A percentile compares a stretch with the other conserved stretches of the same genome.
Evolutionary conservation across 37 sponge, comb jelly and placozoan species (phyloP).

Genomic region (Bolinopsis microptera): DNA sequence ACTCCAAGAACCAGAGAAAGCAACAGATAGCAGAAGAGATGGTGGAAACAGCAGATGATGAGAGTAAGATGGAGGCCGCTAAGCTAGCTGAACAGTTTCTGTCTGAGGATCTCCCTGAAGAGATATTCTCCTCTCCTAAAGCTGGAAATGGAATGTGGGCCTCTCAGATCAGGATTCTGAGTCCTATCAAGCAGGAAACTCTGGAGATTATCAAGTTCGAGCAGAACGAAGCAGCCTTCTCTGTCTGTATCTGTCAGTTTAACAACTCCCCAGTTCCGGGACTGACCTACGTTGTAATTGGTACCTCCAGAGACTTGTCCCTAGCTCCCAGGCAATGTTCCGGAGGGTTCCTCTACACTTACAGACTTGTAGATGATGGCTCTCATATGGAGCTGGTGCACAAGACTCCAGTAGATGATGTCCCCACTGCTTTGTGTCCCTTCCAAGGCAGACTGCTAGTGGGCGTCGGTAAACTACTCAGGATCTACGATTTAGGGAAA

Average conservation of each 20-base stretch:
- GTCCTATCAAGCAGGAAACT: slow-evolving; percentile 88
- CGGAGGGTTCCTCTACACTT: slow-evolving; percentile 75
- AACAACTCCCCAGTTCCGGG: slow-evolving; percentile 51
- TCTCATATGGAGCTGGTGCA: slow-evolving; percentile 85
- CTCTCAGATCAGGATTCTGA: slow-evolving; percentile 84
- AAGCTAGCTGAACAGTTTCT: slow-evolving; percentile 88
- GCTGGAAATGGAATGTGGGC: slow-evolving; percentile 95
- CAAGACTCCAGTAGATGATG: slow-evolving; percentile 92
- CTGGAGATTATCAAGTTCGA: slow-evolving; percentile 85
- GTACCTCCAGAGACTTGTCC: slow-evolving; percentile 78
- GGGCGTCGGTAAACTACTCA: slow-evolving; percentile 84
- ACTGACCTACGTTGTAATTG: slow-evolving; percentile 91
- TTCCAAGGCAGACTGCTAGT: slow-evolving; percentile 83
- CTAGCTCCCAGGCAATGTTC: slow-evolving; percentile 76
- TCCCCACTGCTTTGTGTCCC: slow-evolving; percentile 84
- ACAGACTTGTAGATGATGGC: slow-evolving; percentile 76
- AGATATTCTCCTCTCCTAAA: slow-evolving; percentile 86
- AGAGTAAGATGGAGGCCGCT: slow-evolving; percentile 80
- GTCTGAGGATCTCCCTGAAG: slow-evolving; percentile 85
- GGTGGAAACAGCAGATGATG: slow-evolving; percentile 84
- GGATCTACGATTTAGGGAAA: slow-evolving; percentile 96
- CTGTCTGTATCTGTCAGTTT: slow-evolving; percentile 66
- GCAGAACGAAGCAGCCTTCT: slow-evolving; percentile 96
- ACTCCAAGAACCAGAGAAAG: slow-evolving; percentile 84
- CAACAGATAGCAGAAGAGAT: slow-evolving; percentile 95